Evolutionary conservation across 2,888 invertebrate genomes (phyloP).

Genomic region (Scaptomyza polygonia): DNA sequence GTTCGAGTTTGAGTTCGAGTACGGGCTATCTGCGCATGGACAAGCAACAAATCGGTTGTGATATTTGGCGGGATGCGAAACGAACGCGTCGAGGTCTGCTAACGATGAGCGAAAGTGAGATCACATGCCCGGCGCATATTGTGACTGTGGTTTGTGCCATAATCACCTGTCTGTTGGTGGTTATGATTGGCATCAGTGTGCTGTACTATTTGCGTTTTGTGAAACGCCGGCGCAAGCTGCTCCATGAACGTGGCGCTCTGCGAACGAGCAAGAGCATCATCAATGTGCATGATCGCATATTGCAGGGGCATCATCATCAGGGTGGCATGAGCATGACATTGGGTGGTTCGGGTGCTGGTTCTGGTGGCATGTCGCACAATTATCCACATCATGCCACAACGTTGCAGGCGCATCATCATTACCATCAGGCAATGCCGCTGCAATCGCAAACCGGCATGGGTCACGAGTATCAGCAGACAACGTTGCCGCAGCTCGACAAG

Average conservation of each 20-base stretch:
- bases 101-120: constrained; percentile 83
- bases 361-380: constrained; percentile 61
- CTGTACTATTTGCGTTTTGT: constrained; percentile 83
- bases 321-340: constrained; percentile 72
- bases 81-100: constrained; percentile 79
- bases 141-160: constrained; percentile 84
- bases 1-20: constrained; percentile 46
- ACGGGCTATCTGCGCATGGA: constrained; percentile 81
- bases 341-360: constrained; percentile 43
- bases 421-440: constrained; percentile 77
- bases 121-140: constrained; percentile 84
- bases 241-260: constrained; percentile 81
- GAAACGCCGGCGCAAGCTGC: constrained; percentile 82
- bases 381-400: constrained; percentile 81
- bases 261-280: constrained; percentile 83
- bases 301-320: constrained; percentile 82
- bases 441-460: constrained; percentile 48
- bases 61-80: constrained; percentile 81
- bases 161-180: constrained; percentile 82
- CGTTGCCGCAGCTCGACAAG: constrained; percentile 82
- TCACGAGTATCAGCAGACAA: constrained; percentile 76
- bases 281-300: constrained; percentile 84
- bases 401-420: constrained; percentile 77
- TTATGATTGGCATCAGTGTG: constrained; percentile 83
- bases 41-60: constrained; percentile 83